Evolutionary conservation across 2,113 vertebrate species (phyloP), one percentile per base, ranked within the genome.

Genomic region (Marmota monax): DNA sequence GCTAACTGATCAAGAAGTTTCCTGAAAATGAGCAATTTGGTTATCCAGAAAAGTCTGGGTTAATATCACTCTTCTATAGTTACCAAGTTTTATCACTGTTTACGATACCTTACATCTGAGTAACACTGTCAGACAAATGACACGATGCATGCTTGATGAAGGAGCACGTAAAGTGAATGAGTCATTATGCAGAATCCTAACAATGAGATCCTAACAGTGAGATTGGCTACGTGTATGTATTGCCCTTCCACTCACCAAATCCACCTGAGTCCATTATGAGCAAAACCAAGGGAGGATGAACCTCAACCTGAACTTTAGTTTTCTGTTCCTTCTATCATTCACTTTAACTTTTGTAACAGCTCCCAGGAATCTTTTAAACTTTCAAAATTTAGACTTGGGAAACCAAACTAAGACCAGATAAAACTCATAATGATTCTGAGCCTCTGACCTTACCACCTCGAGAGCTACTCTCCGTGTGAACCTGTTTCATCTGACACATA

Each of bases 381-480:
- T 83, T 87, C 70, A 69, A 82, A 95, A 90, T 78, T 58, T 67
- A 23, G 29, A 51, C 61, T 9, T 85, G 17, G 78, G 84, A 79
- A 42, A 8, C 1, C 29, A 23, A 9, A 51, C 27, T 45, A 91
- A 20, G 73, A 67, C 27, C 32, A 37, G 20, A 91, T 27, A 22
- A 63, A 34, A 2, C 18, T 2, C 42, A 42, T 56, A 39, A 69
- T 79, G 45, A 84, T 48, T 67, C 32, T 11, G 7, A 37, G 17
- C 48, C 27, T 84, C 79, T 51, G 29, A 92, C 12, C 18, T 87
- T 22, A 79, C 23, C 4, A 6, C 39, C 20, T 39, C 34, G 48
- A 74, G 32, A 22, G 12, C 58, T 45, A 74, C 3, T 70, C 27
- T 45, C 14, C 4, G 7, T 27, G 51, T 29, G 34, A 69, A 58